These are phyloP conservation scores for Standfussiana lucernea DNA, from an alignment of 2,888 invertebrate species.

Conservation along the genomic window DNA sequence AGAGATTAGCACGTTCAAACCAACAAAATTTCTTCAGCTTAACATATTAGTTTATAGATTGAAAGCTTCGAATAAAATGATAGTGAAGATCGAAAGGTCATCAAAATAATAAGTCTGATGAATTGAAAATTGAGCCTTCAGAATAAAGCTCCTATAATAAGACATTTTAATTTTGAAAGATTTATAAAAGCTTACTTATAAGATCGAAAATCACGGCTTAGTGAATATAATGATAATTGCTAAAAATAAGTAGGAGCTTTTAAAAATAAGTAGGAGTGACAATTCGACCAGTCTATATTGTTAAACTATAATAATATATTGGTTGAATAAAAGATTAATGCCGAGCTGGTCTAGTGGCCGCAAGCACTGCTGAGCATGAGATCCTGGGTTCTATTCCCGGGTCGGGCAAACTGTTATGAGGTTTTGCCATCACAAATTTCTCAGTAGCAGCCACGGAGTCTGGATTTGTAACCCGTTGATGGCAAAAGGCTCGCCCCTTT, in stretches of 20 bases:
- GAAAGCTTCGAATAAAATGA: neutral
- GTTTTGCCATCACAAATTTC: neutral
- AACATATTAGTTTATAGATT: neutral
- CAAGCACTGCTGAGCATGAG: neutral
- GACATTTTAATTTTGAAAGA: slow-evolving; percentile 3
- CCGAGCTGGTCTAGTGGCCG: neutral
- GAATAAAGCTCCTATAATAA: neutral
- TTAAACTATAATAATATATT: neutral
- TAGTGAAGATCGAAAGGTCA: neutral
- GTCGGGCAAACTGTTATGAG: neutral
- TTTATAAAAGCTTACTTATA: neutral
- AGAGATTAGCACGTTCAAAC: neutral
- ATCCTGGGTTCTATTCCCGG: neutral
- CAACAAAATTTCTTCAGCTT: neutral
- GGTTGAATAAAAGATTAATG: neutral
- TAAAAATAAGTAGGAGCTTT: neutral
- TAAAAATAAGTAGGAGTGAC: neutral
- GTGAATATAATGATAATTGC: neutral
- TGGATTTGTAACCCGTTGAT: neutral
- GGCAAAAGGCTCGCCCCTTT: neutral
- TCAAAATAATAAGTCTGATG: neutral
- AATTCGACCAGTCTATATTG: neutral
- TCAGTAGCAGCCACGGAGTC: neutral
- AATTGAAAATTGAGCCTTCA: neutral
- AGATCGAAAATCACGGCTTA: neutral